Base-by-base conservation (phyloP, 2,888 invertebrate genomes). In the Diachrysia chrysitis region DNA sequence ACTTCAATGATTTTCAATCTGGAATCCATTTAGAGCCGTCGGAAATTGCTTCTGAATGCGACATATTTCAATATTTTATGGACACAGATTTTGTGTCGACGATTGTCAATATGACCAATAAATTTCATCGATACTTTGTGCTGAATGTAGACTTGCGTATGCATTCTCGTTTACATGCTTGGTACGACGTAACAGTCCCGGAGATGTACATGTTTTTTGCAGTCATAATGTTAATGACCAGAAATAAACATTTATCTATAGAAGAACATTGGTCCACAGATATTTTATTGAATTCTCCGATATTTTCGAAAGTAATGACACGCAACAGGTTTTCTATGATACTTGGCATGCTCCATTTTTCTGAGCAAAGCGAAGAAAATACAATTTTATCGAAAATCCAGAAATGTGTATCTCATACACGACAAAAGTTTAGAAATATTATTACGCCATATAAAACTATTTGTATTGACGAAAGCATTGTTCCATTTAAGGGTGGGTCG, bases 131-230 rank as follows among this genome's bases (percentile, higher is more conserved):
- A 14, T 51, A 57, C 57, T 63, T 63, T 51, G 14, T 57, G 16
- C 23, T 57, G 17, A 63, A 57, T 46, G 46, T 21, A 23, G 37
- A 37, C 37, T 57, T 42, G 42, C 23, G 42, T 60, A 56, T 66
- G 46, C 72, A 75, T 72, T 75, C 75, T n/a, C 65, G 75, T 29
- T 23, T 70, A 53, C 70, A 66, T 51, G 58, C 48, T 54, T 78
- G 74, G 70, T 37, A 66, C 56, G 69, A 76, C 59, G 69, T 74
- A 55, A 71, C 65, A 21, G 48, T 61, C 63, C 60, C 63, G 32
- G 69, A 75, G 51, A 69, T 78, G 55, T 73, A 72, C 58, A 66
- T 74, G n/a, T 76, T 79, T 69, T 68, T 73, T 53, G 69, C 66
- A 48, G 57, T 79, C 55, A 71, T 63, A 46, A 74, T 77, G 69